Conservation (phyloP, 2,113 vertebrate genomes). For the Calidris pygmaea region DNA sequence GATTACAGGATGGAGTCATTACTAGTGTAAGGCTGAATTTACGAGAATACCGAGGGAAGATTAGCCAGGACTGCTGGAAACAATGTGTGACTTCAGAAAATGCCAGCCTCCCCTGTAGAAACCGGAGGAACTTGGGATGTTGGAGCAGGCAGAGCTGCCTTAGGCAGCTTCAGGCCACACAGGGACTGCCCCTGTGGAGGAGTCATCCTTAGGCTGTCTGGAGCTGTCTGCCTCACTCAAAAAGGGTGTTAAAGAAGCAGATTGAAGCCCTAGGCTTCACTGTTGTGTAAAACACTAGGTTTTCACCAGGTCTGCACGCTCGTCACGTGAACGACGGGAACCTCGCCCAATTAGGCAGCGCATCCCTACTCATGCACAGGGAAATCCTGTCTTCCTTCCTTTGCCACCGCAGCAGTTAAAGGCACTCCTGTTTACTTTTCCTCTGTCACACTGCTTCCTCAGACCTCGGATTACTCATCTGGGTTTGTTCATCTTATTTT, state of each 20-base stretch:
- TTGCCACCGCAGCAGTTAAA: background rate
- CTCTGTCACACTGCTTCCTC: background rate
- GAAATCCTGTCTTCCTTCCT: background rate
- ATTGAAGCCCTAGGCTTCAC: background rate
- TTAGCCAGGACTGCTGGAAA: background rate
- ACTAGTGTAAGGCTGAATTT: background rate
- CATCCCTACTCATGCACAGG: background rate
- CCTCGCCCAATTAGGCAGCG: background rate
- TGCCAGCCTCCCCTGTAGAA: background rate
- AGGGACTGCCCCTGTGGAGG: background rate
- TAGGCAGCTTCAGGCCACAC: background rate
- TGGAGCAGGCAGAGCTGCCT: background rate
- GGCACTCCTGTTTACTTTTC: background rate
- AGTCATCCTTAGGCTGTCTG: background rate
- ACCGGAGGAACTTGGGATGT: background rate
- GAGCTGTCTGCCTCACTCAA: accelerated
- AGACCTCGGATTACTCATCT: background rate
- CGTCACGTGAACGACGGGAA: accelerated
- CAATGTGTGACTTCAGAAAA: background rate
- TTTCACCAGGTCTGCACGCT: background rate
- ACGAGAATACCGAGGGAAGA: background rate
- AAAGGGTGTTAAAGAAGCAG: background rate
- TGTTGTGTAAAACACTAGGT: background rate
- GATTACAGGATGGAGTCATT: background rate
- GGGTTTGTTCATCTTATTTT: background rate